A percentile compares a stretch with the other conserved stretches of the same genome.
phyloP scores from a whole-genome alignment of 2,797 vertebrate genomes.

The Hoplostethus atlanticus region DNA sequence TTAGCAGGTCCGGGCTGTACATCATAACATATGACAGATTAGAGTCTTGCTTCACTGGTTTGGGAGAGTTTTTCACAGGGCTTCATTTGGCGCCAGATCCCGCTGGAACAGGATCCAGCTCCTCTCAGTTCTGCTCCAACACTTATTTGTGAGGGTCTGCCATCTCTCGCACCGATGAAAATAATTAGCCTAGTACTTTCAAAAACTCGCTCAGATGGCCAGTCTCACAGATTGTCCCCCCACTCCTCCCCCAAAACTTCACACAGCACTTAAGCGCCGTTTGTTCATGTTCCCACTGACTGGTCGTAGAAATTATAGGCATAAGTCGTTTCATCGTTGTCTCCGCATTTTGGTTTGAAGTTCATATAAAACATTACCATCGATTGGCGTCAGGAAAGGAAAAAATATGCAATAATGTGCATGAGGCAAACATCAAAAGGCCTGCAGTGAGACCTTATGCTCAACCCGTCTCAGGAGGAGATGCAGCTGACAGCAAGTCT shows the following conservation, averaged over 20 bases:
- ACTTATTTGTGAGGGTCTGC: slow-evolving; percentile 49
- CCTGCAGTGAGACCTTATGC: not conserved
- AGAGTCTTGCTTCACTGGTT: slow-evolving; percentile 13
- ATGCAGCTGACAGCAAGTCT: slow-evolving; percentile 44
- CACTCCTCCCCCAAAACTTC: slow-evolving; percentile 39
- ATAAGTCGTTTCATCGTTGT: not conserved
- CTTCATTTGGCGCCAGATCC: slow-evolving; percentile 14
- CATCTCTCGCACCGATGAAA: slow-evolving; percentile 61
- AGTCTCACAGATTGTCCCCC: slow-evolving; percentile 45
- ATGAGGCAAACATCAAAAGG: slow-evolving; percentile 9
- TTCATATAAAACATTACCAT: slow-evolving; percentile 11
- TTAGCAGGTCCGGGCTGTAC: not conserved
- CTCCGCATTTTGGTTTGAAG: slow-evolving; percentile 2
- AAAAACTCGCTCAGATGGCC: slow-evolving; percentile 42
- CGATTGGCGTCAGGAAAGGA: not conserved
- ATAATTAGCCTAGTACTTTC: slow-evolving; percentile 56
- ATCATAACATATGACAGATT: slow-evolving; percentile 13
- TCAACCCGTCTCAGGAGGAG: slow-evolving; percentile 27
- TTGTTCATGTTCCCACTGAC: slow-evolving; percentile 41
- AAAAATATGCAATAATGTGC: not conserved
- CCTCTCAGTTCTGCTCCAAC: slow-evolving; percentile 22
- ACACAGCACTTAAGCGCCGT: slow-evolving; percentile 31
- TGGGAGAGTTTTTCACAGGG: slow-evolving; percentile 25
- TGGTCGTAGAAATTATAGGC: slow-evolving; percentile 25
- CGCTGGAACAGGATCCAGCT: slow-evolving; percentile 36